Evolutionary conservation across 2,113 vertebrate species (phyloP), one percentile per base, ranked within the genome.

Genomic region (Thalassoma bifasciatum): DNA sequence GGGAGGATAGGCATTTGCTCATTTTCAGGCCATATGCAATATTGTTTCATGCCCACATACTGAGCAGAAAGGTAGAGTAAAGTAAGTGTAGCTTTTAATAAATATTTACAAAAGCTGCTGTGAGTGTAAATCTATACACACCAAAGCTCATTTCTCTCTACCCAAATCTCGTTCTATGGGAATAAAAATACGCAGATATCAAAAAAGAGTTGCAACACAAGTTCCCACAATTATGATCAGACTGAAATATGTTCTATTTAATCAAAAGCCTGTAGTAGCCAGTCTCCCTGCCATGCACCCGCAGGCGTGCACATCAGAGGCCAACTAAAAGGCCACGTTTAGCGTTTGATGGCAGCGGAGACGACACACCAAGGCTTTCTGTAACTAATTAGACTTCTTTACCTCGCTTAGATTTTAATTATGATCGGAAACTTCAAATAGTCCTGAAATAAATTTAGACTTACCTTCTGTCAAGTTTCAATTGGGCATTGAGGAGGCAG

Each of bases 391-490:
- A 79, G 54, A 52, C 86, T 82, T 68, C 24, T 10, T 75, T 0
- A 24, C 73, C 36, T 81, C 52, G 62, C 70, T 44, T 72, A 84
- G 88, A 90, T 88, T 87, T 82, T 72, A 88, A 90, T 88, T 89
- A 85, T 81, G 74, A 91, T 90, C 72, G 52, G 68, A 30, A 72
- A 30, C 80, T 83, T 84, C 38, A 83, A 67, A 87, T 50, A 60
- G 23, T 50, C 69, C 50, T 5, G 60, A 54, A 46, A 12, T 34
- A 72, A 81, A 77, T 63, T 44, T 46, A 13, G 1, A 22, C 9
- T 36, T 46, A 0, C 34, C 70, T 70, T 72, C 61, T 81, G 40
- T 61, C 34, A 67, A 44, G 72, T 44, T 46, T 30, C 17, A 56
- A 57, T 24, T 26, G 30, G 30, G 11, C 21, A 11, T 47, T 5